These are phyloP conservation scores for Penelope pileata DNA, from an alignment of 2,113 vertebrate genomes.

Conservation along the genomic window DNA sequence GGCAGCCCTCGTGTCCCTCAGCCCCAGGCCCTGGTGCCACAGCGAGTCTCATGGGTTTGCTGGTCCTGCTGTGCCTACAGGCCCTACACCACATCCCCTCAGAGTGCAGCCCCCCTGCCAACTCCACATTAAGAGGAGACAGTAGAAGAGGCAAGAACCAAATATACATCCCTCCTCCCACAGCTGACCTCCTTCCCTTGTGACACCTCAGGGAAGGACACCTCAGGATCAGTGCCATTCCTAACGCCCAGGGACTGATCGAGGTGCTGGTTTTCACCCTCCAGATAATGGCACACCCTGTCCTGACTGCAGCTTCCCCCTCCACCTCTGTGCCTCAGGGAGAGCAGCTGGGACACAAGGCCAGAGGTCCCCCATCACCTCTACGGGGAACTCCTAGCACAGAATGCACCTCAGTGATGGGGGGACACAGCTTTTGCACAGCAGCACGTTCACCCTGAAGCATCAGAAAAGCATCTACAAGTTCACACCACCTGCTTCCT, in stretches of 20 bases:
- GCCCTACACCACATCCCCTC: not conserved
- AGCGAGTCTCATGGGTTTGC: not conserved
- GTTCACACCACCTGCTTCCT: not conserved
- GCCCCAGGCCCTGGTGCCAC: no score
- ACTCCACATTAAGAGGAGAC: not conserved
- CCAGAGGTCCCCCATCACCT: not conserved
- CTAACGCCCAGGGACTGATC: not conserved
- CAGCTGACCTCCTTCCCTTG: not conserved
- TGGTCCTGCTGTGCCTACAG: not conserved
- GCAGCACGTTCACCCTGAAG: not conserved
- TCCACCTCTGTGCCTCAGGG: not conserved
- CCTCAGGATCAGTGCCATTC: not conserved
- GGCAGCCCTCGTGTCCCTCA: not conserved
- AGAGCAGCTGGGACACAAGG: not conserved
- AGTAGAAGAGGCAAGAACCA: not conserved
- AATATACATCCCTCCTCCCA: not conserved
- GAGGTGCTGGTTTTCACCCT: not conserved
- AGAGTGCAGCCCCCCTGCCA: not conserved
- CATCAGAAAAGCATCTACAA: not conserved
- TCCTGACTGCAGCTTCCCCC: not conserved
- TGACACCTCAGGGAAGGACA: not conserved
- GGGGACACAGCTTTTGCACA: not conserved
- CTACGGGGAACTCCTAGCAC: not conserved
- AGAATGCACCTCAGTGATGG: not conserved
- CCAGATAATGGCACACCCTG: not conserved